These are phyloP conservation scores for Leucophenga montana DNA, from an alignment of 2,888 invertebrate species.

Conservation along the genomic window DNA sequence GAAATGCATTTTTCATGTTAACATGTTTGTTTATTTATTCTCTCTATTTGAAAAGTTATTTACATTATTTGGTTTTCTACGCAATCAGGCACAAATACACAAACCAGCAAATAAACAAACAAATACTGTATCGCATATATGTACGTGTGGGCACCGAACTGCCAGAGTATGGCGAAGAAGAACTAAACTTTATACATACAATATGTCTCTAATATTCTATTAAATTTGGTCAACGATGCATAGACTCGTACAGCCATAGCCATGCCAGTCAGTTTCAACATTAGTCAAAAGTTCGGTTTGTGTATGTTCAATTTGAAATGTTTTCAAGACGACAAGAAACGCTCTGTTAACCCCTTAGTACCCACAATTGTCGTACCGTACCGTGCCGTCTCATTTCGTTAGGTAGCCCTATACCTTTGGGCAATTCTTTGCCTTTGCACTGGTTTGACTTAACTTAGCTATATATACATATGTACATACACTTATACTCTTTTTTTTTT, in stretches of 20 bases:
- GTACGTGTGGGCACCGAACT: neutral
- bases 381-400: too few relatives aligned
- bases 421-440: slow-evolving; percentile 11
- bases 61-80: slow-evolving; percentile 25
- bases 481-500: neutral
- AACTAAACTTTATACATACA: neutral
- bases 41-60: slow-evolving; percentile 23
- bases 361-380: too few relatives aligned
- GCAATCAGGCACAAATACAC: slow-evolving; percentile 10
- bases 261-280: slow-evolving; percentile 20
- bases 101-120: neutral
- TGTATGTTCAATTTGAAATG: neutral
- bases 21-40: slow-evolving; percentile 25
- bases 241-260: neutral
- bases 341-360: too few relatives aligned
- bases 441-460: neutral
- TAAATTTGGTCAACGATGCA: slow-evolving; percentile 26
- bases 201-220: slow-evolving; percentile 10
- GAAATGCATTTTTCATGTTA: slow-evolving; percentile 30
- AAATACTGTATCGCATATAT: neutral
- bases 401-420: too few relatives aligned
- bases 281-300: slow-evolving; percentile 22
- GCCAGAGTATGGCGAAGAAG: neutral
- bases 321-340: too few relatives aligned
- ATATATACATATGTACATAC: too few relatives aligned